Evolutionary conservation across 2,888 invertebrate genomes (phyloP), one percentile per base, ranked within the genome.

Genomic region (Heliconius charithonia): DNA sequence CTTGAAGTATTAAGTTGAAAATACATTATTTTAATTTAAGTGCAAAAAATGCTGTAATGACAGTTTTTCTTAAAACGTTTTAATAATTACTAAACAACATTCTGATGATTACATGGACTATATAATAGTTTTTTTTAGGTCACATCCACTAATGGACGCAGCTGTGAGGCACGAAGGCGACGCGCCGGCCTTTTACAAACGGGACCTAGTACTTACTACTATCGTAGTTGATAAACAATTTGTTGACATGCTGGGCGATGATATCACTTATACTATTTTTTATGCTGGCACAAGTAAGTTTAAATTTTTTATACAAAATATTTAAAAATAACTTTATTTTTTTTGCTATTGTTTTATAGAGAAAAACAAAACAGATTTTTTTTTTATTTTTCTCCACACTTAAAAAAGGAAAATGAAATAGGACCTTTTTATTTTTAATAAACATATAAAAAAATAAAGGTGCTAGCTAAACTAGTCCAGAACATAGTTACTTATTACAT

Each of bases 61-160:
- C 4, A 19, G 12, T 37, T 66, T 22, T n/a, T 37, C 32, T 19
- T 66, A 10, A n/a, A 37, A 37, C n/a, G 66, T 25, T 66, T 66
- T 22, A 66, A 22, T 66, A 37, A 37, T 66, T 37, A 67, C 32
- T 37, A 71, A 56, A 32, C n/a, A 7, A 16, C 22, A 27, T 29
- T 22, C 25, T 73, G 25, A 37, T n/a, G 32, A 62, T 62, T n/a
- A 56, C 9, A 27, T 16, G 37, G 25, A 41, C 27, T 62, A 63
- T 63, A 41, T 45, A 62, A 56, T 2, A 59, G 66, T 62, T 75
- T 75, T 79, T 76, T 82, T 80, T 82, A 95, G 95, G 86, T 96
- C 96, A 19, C 97, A 97, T 88, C 96, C 97, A 1, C 90, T 97
- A 78, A 97, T 97, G 97, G 97, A 97, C 86, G 96, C 96, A 19